A percentile compares a stretch with the other conserved stretches of the same genome.
These are phyloP conservation scores for Furnarius figulus DNA, from an alignment of 2,113 vertebrate genomes.

Conservation along the genomic window DNA sequence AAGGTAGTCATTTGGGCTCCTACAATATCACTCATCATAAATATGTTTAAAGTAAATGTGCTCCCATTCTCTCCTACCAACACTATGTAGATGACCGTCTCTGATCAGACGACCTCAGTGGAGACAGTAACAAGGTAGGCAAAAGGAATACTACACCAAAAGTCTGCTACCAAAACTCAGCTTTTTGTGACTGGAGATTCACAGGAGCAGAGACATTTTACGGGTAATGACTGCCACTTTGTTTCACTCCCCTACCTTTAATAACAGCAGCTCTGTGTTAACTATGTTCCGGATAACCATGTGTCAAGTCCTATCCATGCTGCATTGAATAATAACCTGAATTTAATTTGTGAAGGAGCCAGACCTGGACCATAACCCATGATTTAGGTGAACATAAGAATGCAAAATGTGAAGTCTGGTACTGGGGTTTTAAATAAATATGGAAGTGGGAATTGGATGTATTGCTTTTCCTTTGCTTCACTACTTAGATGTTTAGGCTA, in stretches of 20 bases:
- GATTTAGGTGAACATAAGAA: neutral
- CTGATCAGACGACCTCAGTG: neutral
- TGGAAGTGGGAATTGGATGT: neutral
- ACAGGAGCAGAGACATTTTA: neutral
- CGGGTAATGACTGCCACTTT: neutral
- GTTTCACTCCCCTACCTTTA: neutral
- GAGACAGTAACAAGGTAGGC: neutral
- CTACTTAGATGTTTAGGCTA: neutral
- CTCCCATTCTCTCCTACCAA: neutral
- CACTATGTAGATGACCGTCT: neutral
- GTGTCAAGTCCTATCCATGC: neutral
- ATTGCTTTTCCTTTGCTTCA: neutral
- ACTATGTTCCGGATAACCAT: neutral
- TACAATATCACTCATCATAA: neutral
- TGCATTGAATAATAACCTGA: neutral
- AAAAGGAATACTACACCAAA: neutral
- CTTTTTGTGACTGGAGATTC: neutral
- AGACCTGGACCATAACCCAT: neutral
- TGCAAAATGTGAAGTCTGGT: neutral
- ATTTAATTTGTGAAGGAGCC: neutral
- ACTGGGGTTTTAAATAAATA: neutral
- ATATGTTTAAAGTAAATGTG: neutral
- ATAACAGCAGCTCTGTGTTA: neutral
- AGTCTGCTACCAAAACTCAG: neutral
- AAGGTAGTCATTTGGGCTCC: neutral